A percentile compares a stretch with the other conserved stretches of the same genome.
phyloP scores from a whole-genome alignment of 2,113 vertebrate species.

The Centrocercus urophasianus region DNA sequence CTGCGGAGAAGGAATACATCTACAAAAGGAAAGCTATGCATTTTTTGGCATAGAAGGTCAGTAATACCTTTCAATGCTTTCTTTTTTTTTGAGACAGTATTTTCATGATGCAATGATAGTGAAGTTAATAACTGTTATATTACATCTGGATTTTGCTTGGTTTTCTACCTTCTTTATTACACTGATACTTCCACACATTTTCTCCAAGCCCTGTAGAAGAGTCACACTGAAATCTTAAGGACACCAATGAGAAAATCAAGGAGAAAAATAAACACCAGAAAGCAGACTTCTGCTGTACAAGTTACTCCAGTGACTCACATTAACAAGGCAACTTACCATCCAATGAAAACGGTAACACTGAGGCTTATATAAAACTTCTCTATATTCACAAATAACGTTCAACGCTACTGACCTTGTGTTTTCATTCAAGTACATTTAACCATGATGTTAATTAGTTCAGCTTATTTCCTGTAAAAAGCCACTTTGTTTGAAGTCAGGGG shows the following conservation, averaged over 20 bases:
- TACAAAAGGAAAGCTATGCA: no score
- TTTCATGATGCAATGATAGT: background rate
- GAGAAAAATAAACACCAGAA: background rate
- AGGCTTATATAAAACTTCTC: background rate
- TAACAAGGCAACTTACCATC: background rate
- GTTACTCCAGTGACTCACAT: background rate
- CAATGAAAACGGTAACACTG: background rate
- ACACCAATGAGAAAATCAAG: background rate
- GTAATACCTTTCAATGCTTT: background rate
- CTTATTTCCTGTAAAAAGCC: no score
- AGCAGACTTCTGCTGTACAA: background rate
- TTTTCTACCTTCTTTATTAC: background rate
- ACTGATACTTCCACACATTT: background rate
- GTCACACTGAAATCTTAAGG: background rate
- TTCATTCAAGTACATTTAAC: no score
- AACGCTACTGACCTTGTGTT: background rate
- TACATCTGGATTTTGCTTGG: background rate
- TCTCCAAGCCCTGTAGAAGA: background rate
- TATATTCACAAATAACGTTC: background rate
- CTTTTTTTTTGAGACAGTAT: background rate
- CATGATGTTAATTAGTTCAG: no score
- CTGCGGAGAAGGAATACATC: accelerated
- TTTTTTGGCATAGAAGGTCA: background rate
- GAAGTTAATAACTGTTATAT: background rate
- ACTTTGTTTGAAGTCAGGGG: no score